phyloP scores from a whole-genome alignment of 2,797 vertebrate species.

The Schizothorax lantsangensis region DNA sequence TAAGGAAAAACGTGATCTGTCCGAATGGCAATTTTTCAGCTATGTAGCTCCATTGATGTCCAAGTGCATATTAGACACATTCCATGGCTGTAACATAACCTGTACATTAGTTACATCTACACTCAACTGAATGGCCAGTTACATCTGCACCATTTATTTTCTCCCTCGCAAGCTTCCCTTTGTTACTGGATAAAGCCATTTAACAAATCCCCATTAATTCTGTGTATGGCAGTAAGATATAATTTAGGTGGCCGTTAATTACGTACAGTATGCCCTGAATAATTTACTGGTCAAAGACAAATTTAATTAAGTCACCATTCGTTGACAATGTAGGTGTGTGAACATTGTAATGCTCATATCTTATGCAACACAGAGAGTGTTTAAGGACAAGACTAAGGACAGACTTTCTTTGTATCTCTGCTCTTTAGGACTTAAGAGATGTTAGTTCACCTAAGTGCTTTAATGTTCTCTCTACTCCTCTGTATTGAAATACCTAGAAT shows the following conservation, averaged over 20 bases:
- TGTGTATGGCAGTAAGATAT: slow-evolving; percentile 67
- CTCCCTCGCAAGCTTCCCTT: slow-evolving; percentile 62
- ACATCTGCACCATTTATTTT: slow-evolving; percentile 65
- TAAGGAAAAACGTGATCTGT: neutral
- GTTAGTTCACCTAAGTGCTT: slow-evolving; percentile 28
- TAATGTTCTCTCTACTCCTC: neutral
- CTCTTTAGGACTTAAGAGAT: slow-evolving; percentile 9
- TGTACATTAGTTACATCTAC: slow-evolving; percentile 44
- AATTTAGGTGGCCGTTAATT: slow-evolving; percentile 74
- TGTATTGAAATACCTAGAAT: neutral
- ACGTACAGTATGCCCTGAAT: slow-evolving; percentile 69
- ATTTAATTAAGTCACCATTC: slow-evolving; percentile 51
- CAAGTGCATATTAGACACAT: neutral
- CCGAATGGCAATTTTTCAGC: neutral
- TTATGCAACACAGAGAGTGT: slow-evolving; percentile 24
- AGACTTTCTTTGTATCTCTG: slow-evolving; percentile 10
- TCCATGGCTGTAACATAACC: neutral
- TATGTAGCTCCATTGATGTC: neutral
- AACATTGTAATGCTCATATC: slow-evolving; percentile 13
- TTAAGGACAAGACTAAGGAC: slow-evolving; percentile 10
- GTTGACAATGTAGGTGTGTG: slow-evolving; percentile 12
- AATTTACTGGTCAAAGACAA: slow-evolving; percentile 73
- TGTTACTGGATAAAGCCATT: slow-evolving; percentile 72
- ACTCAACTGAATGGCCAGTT: slow-evolving; percentile 60
- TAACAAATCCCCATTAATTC: slow-evolving; percentile 76